A percentile compares a stretch with the other conserved stretches of the same genome.
Conservation (phyloP, 1,140 invertebrate species). For the Solenopsis fugax region DNA sequence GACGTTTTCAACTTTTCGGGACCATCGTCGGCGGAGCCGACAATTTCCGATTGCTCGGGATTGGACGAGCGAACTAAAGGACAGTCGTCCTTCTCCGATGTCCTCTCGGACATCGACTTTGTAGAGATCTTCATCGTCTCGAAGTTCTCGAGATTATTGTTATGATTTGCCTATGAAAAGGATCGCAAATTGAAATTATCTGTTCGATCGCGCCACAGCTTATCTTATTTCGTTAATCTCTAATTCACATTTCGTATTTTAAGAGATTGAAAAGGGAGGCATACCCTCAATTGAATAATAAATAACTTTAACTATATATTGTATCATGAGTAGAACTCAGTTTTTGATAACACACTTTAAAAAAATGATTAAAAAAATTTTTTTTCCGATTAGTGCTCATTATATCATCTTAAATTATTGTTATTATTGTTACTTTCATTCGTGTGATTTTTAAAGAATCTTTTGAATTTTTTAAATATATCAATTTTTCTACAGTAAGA, state of each 20-base stretch:
- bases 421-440: background rate
- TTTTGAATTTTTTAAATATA: background rate
- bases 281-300: background rate
- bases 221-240: background rate
- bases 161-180: conserved; percentile 78
- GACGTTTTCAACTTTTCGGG: conserved; percentile 65
- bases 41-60: conserved; percentile 54
- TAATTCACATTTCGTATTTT: background rate
- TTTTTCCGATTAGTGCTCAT: background rate
- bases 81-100: conserved; percentile 79
- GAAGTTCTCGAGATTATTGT: conserved; percentile 80
- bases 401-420: background rate
- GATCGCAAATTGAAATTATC: background rate
- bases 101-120: conserved; percentile 80
- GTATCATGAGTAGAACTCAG: background rate
- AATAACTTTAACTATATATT: background rate
- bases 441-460: background rate
- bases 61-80: conserved; percentile 77
- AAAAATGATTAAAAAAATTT: background rate
- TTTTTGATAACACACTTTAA: background rate
- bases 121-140: conserved; percentile 85
- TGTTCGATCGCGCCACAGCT: background rate
- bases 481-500: background rate
- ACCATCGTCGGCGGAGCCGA: conserved; percentile 50
- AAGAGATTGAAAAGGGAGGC: background rate